Evolutionary conservation across 1,140 invertebrate genomes (phyloP), one percentile per base, ranked within the genome.

Genomic region (Penaeus chinensis): DNA sequence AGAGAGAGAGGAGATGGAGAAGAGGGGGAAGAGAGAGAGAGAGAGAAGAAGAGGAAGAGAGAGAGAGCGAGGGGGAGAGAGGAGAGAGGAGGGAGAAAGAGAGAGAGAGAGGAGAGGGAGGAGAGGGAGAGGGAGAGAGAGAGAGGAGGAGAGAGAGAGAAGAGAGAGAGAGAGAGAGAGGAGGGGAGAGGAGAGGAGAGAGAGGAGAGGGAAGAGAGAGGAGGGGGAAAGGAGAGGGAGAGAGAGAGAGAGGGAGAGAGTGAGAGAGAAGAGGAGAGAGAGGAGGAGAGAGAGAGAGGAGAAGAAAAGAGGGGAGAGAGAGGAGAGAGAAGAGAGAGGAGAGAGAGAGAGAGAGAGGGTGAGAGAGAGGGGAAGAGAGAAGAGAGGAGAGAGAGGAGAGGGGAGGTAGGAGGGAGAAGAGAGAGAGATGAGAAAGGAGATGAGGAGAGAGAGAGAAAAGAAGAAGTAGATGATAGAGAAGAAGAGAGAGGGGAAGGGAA

Each of bases 161-260:
- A n/a, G 66, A 71, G 66, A 22, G 66, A 71, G 66, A 71, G 66
- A n/a, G 66, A 71, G 66, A n/a, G 66, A 71, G 66, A n/a, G 66
- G n/a, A 22, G n/a, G 66, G n/a, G 22, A 22, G 66, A 71, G 66
- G n/a, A 3, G 66, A 22, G 22, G 32, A 22, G 20, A 71, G 66
- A n/a, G 19, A n/a, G 22, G 16, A 22, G n/a, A 1, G 4, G 66
- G 1, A 22, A 13, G 66, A 69, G n/a, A 69, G 11, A 1, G n/a
- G 8, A 2, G 19, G 2, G 11, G 7, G 32, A 3, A 24, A 2
- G 20, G 32, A 27, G 2, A 27, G 32, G 13, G 11, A 22, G 7
- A 71, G 2, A 27, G n/a, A 1, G 32, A 71, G 32, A 71, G 8
- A 22, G 32, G 18, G 8, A 3, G 22, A 24, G 22, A 2, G 66